Conservation (phyloP, 2,113 vertebrate species). For the Gopherus flavomarginatus region DNA sequence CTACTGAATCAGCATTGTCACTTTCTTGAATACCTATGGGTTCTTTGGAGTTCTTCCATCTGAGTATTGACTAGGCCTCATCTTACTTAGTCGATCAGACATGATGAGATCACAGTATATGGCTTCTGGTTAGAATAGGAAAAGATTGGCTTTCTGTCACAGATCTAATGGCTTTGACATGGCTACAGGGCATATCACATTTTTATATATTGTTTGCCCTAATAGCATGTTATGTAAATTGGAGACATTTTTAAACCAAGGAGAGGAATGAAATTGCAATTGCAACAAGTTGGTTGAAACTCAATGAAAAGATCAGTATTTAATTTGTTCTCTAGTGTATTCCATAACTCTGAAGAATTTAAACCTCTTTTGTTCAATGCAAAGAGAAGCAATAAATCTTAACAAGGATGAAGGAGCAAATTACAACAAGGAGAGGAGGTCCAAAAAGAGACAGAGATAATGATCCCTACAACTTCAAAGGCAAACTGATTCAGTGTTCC, state of each 20-base stretch:
- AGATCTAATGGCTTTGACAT: constrained; percentile 22
- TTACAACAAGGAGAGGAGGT: constrained; percentile 60
- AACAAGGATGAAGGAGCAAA: not conserved
- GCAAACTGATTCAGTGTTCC: not conserved
- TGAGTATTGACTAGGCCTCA: not conserved
- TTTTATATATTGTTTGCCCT: not conserved
- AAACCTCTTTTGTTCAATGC: constrained; percentile 27
- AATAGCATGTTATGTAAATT: not conserved
- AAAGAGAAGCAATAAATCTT: constrained; percentile 5
- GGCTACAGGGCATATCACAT: not conserved
- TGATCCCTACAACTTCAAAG: not conserved
- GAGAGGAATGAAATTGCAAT: not conserved
- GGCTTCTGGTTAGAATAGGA: not conserved
- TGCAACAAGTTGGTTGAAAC: not conserved
- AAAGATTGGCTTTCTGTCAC: constrained; percentile 29
- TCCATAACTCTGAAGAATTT: not conserved
- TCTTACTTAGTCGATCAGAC: not conserved
- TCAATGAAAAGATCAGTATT: not conserved
- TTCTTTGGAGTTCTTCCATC: constrained; percentile 18
- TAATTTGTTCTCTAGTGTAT: constrained; percentile 24
- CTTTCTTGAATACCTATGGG: not conserved
- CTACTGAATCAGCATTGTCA: not conserved
- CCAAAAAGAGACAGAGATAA: constrained; percentile 24
- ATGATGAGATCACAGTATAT: not conserved
- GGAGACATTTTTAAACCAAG: not conserved